Conservation (phyloP, 2,888 invertebrate genomes). For the Platynereis dumerilii region DNA sequence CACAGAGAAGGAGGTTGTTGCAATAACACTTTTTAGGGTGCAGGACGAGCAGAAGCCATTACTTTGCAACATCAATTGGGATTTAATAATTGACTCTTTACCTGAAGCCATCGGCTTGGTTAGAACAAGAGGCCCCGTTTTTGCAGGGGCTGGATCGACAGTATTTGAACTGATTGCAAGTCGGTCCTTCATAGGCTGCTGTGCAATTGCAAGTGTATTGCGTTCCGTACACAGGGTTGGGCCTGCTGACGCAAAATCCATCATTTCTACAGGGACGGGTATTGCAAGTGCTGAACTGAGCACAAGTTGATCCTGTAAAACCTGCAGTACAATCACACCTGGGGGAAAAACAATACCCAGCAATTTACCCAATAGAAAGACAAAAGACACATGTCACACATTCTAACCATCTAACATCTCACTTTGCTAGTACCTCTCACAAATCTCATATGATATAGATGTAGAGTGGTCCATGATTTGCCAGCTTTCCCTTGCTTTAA, state of each 20-base stretch:
- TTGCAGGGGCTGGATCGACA: slow-evolving; percentile 22
- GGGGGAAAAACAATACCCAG: background rate
- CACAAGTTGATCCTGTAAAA: slow-evolving; percentile 28
- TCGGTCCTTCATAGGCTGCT: slow-evolving; percentile 26
- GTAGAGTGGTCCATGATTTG: too few species aligned
- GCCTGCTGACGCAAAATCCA: slow-evolving; percentile 25
- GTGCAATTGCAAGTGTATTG: slow-evolving; percentile 30
- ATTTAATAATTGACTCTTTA: too few species aligned
- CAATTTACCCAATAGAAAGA: background rate
- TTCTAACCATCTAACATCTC: too few species aligned
- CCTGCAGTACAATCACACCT: slow-evolving; percentile 33
- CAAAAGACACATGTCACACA: too few species aligned
- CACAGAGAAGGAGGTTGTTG: too few species aligned
- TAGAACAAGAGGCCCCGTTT: slow-evolving; percentile 21
- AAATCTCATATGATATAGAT: too few species aligned
- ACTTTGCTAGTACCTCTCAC: too few species aligned
- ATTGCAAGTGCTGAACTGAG: slow-evolving; percentile 20
- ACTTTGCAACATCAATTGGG: too few species aligned
- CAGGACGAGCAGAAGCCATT: too few species aligned
- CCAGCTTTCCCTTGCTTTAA: too few species aligned
- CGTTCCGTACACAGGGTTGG: slow-evolving; percentile 20
- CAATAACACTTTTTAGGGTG: too few species aligned
- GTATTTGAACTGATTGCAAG: slow-evolving; percentile 26
- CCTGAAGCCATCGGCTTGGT: slow-evolving; percentile 19
- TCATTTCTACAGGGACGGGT: slow-evolving; percentile 29